Evolutionary conservation across 2,797 vertebrate genomes (phyloP).

Genomic region (Miichthys miiuy): DNA sequence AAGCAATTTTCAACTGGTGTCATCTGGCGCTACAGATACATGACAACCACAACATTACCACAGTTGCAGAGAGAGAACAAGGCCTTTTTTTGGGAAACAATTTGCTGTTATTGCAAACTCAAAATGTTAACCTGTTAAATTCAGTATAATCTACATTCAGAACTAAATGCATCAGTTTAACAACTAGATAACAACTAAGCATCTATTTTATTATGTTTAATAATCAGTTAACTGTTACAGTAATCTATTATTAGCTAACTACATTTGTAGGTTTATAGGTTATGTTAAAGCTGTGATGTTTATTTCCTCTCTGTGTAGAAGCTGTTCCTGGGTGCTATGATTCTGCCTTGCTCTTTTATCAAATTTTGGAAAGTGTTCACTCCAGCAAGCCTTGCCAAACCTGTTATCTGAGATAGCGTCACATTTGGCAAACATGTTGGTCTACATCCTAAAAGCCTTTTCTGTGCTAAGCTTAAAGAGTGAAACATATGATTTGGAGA

Average conservation of each 20-base stretch:
- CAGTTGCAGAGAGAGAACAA: not conserved
- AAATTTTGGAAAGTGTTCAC: not conserved
- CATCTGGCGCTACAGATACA: not conserved
- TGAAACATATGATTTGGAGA: not conserved
- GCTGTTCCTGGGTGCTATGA: not conserved
- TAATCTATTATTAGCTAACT: not conserved
- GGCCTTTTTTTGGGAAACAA: not conserved
- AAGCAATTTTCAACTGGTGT: slow-evolving; percentile 16
- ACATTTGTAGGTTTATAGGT: not conserved
- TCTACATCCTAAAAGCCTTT: not conserved
- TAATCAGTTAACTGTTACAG: no score
- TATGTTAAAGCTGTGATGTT: not conserved
- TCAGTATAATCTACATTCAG: not conserved
- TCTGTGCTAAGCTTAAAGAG: not conserved
- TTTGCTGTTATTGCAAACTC: not conserved
- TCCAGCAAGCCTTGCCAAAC: not conserved
- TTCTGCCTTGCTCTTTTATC: not conserved
- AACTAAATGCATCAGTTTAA: not conserved
- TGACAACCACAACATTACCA: not conserved
- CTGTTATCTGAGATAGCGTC: not conserved
- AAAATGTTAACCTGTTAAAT: not conserved
- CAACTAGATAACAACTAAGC: not conserved
- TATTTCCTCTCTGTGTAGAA: not conserved
- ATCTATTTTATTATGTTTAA: no score
- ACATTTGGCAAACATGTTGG: not conserved